These are phyloP conservation scores for Myrmecophaga tridactyla DNA, from an alignment of 2,113 vertebrate species.

Conservation along the genomic window DNA sequence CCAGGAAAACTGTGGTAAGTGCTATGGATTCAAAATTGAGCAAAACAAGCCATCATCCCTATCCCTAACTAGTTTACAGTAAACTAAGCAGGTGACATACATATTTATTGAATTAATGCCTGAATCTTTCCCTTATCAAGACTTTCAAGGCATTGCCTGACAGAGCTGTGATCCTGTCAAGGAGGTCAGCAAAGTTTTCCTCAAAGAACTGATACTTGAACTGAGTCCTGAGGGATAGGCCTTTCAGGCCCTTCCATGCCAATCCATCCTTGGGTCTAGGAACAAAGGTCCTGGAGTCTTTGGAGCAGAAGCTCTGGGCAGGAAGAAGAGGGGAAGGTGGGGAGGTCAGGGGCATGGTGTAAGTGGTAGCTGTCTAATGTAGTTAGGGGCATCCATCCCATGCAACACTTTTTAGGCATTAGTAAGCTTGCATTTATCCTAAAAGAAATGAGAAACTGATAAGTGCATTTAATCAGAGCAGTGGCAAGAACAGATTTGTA, in stretches of 20 bases:
- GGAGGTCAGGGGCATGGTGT: not conserved
- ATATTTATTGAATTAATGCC: not conserved
- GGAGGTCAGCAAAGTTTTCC: not conserved
- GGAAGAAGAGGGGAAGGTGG: not conserved
- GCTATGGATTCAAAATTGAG: not conserved
- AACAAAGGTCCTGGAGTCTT: not conserved
- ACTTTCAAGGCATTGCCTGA: not conserved
- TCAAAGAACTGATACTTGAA: not conserved
- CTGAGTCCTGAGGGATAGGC: not conserved
- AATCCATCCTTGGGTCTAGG: not conserved
- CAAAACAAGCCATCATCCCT: not conserved
- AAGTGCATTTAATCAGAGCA: not conserved
- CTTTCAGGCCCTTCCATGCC: not conserved
- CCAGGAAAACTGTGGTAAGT: not conserved
- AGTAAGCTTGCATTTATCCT: not conserved
- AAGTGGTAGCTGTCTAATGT: not conserved
- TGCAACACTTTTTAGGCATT: not conserved
- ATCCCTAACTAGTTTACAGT: not conserved
- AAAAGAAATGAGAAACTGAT: not conserved
- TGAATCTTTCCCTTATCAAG: not conserved
- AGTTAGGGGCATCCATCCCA: not conserved
- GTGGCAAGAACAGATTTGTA: not conserved
- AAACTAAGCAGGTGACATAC: not conserved
- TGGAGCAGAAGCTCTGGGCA: too few relatives aligned
- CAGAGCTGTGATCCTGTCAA: not conserved